Conservation (phyloP, 2,888 invertebrate species). For the Timema cristinae region DNA sequence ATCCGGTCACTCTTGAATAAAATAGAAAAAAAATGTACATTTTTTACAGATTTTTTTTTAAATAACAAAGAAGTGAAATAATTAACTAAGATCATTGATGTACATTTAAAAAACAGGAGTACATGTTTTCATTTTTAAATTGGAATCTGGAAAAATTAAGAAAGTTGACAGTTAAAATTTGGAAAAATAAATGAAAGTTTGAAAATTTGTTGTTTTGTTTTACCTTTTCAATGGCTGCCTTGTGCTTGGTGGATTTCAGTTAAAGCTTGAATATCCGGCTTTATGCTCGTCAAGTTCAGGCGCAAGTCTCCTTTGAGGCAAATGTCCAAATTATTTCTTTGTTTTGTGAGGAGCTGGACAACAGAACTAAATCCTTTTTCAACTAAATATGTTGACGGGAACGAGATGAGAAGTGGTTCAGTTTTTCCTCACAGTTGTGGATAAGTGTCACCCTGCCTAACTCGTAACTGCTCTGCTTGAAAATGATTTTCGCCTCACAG, state of each 20-base stretch:
- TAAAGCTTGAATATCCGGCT: conserved; percentile 23
- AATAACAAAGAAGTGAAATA: conserved; percentile 8
- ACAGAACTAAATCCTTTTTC: conserved; percentile 1
- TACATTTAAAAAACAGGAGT: not conserved
- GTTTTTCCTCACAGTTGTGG: conserved; percentile 8
- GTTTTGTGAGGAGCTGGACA: conserved; percentile 12
- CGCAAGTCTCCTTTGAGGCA: conserved; percentile 22
- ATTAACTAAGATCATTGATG: conserved; percentile 1
- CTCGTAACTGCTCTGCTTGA: conserved; percentile 5
- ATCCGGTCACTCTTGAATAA: conserved; percentile 10
- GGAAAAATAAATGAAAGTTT: conserved; percentile 10
- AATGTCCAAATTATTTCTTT: not conserved
- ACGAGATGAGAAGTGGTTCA: conserved; percentile 19
- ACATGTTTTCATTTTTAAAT: not conserved
- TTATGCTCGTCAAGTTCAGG: conserved; percentile 14
- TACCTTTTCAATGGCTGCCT: conserved; percentile 22
- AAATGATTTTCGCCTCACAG: not conserved
- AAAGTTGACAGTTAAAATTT: conserved; percentile 9
- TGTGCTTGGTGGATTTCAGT: conserved; percentile 21
- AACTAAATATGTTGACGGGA: conserved; percentile 17
- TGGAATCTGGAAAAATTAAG: not conserved
- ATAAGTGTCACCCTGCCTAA: conserved; percentile 4
- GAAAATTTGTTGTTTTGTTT: conserved; percentile 18
- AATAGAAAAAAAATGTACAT: conserved; percentile 5
- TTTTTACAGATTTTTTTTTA: conserved; percentile 12